These are phyloP conservation scores for Palythoa heliodiscus DNA, from an alignment of 92 coral and sea anemone genomes.

Conservation along the genomic window DNA sequence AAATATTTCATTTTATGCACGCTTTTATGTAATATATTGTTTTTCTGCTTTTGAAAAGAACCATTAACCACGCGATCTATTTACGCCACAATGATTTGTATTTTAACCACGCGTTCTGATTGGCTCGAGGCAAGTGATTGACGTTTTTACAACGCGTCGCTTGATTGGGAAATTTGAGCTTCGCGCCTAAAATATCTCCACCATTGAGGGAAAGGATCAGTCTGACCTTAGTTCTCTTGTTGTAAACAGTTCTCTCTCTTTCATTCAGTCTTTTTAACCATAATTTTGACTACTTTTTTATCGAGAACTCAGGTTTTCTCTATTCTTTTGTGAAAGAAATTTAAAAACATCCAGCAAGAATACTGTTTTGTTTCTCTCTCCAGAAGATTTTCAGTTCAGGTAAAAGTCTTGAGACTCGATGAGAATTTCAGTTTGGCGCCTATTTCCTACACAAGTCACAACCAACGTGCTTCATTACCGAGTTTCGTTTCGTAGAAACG, in stretches of 20 bases:
- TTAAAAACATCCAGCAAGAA: not conserved
- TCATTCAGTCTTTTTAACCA: not conserved
- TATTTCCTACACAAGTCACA: not conserved
- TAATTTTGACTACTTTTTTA: not conserved
- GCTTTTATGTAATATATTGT: not conserved
- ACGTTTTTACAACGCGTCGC: not conserved
- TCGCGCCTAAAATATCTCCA: constrained; percentile 50
- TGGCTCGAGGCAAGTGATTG: constrained; percentile 25
- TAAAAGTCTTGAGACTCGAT: constrained; percentile 34
- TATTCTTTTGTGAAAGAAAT: not conserved
- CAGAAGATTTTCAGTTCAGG: constrained; percentile 34
- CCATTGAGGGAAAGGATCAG: constrained; percentile 36
- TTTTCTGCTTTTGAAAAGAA: not conserved
- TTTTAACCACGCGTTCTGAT: constrained; percentile 33
- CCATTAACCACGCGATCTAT: not conserved
- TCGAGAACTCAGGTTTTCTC: not conserved
- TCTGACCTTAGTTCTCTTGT: constrained; percentile 3
- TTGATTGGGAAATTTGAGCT: constrained; percentile 55
- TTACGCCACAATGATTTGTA: constrained; percentile 28
- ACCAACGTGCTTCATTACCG: constrained; percentile 7
- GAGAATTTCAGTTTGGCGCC: constrained; percentile 43
- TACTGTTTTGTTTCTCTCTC: not conserved
- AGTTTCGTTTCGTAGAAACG: constrained; percentile 35
- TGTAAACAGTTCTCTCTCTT: constrained; percentile 28
- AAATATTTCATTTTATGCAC: too few relatives aligned